Percentiles rank a stretch among this genome's conserved stretches.
These are phyloP conservation scores for Lasioglossum baleicum DNA, from an alignment of 1,140 invertebrate genomes.

Conservation along the genomic window DNA sequence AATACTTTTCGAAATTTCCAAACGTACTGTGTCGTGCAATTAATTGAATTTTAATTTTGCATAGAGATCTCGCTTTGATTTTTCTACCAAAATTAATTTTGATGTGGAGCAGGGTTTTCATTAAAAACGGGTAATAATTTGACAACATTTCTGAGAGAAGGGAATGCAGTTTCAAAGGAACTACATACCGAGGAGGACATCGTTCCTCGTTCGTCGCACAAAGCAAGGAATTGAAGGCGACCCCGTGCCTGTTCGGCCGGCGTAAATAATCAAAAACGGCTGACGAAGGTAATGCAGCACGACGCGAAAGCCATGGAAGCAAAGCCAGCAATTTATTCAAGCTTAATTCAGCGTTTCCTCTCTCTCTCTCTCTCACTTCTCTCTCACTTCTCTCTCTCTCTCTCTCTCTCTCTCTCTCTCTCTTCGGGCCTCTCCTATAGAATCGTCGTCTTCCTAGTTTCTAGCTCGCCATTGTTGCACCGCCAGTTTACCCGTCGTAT, in stretches of 20 bases:
- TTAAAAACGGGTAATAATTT: not conserved
- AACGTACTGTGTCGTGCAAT: too few species aligned
- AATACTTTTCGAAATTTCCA: too few species aligned
- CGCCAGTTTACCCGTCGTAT: not conserved
- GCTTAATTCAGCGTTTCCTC: not conserved
- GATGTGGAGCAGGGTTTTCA: too few species aligned
- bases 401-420: too few species aligned
- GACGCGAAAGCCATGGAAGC: not conserved
- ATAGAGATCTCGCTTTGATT: too few species aligned
- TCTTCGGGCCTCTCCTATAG: not conserved
- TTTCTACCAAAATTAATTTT: too few species aligned
- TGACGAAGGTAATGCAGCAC: conserved; percentile 21
- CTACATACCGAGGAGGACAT: not conserved
- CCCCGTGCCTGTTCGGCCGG: not conserved
- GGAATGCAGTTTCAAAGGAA: not conserved
- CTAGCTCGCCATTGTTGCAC: not conserved
- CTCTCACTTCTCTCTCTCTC: not conserved
- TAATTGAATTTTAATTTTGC: too few species aligned
- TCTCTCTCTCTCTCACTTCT: too few species aligned
- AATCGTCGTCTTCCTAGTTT: not conserved
- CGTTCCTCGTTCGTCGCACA: not conserved
- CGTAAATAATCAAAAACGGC: conserved; percentile 33
- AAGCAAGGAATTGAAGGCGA: not conserved
- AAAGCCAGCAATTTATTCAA: conserved; percentile 11
- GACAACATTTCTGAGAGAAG: not conserved